phyloP scores from a whole-genome alignment of 2,888 invertebrate species.

The Philonicus albiceps region DNA sequence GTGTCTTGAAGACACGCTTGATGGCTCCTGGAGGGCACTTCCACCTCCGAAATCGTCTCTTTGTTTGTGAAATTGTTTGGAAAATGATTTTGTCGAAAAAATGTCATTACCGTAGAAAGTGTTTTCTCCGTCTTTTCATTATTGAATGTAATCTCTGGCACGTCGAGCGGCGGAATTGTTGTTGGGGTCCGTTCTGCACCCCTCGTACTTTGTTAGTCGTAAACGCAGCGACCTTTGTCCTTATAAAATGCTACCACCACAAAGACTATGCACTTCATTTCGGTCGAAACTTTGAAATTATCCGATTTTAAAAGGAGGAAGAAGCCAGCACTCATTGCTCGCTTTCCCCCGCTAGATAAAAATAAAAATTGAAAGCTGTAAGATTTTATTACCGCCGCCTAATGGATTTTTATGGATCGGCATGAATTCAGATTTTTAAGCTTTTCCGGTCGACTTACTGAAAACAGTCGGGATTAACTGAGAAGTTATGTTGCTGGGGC shows the following conservation, averaged over 20 bases:
- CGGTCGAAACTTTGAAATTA: not conserved
- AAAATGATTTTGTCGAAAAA: conserved; percentile 40
- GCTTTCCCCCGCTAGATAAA: not conserved
- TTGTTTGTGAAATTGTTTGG: conserved; percentile 44
- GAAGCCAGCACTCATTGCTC: not conserved
- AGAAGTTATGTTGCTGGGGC: not conserved
- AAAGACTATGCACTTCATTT: not conserved
- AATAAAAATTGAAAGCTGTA: conserved; percentile 41
- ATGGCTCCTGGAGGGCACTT: conserved; percentile 22
- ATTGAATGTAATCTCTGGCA: conserved; percentile 11
- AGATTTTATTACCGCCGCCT: conserved; percentile 35
- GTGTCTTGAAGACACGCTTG: conserved; percentile 27
- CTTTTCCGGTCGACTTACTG: conserved; percentile 13
- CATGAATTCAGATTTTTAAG: conserved; percentile 25
- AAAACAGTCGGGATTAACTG: conserved; percentile 7
- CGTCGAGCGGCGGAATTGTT: not conserved
- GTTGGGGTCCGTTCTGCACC: not conserved
- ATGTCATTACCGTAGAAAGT: conserved; percentile 39
- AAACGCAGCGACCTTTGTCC: not conserved
- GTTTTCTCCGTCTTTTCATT: conserved; percentile 11
- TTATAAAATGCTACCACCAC: not conserved
- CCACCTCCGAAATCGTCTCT: conserved; percentile 27
- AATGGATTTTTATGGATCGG: conserved; percentile 30
- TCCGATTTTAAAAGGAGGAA: not conserved
- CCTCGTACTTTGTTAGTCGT: not conserved